phyloP scores from a whole-genome alignment of 2,888 invertebrate species.

The Drosophila borealis region DNA sequence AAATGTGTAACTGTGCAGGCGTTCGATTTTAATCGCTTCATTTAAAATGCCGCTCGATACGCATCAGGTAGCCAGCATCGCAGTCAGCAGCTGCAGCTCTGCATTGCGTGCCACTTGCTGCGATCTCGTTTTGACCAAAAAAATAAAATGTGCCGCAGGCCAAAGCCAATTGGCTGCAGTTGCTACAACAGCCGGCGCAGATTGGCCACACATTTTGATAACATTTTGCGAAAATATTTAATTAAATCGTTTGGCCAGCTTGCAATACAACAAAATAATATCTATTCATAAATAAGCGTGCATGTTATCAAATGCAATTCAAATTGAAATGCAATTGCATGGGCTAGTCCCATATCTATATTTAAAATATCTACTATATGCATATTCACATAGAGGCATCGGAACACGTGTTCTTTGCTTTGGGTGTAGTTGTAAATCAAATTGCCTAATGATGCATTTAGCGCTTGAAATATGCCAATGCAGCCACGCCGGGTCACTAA shows the following conservation, averaged over 20 bases:
- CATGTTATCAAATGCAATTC: constrained; percentile 31
- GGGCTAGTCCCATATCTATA: constrained; percentile 1
- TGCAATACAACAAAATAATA: constrained; percentile 18
- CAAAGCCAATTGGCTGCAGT: constrained; percentile 61
- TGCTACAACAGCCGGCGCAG: constrained; percentile 31
- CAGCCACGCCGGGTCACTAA: constrained; percentile 76
- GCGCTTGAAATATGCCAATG: constrained; percentile 80
- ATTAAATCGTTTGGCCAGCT: constrained; percentile 68
- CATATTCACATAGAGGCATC: constrained; percentile 19
- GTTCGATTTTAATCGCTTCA: constrained; percentile 81
- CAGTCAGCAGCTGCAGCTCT: constrained; percentile 19
- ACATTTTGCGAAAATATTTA: constrained; percentile 66
- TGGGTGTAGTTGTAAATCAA: constrained; percentile 68
- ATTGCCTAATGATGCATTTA: constrained; percentile 78
- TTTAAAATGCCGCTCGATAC: constrained; percentile 81
- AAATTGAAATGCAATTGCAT: constrained; percentile 39
- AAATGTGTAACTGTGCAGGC: constrained; percentile 76
- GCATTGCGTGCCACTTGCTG: constrained; percentile 78
- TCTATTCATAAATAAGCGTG: constrained; percentile 11
- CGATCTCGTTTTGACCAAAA: constrained; percentile 75
- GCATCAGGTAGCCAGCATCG: constrained; percentile 66
- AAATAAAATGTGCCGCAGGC: constrained; percentile 59
- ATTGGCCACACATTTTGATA: constrained; percentile 57
- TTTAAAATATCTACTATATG: constrained; percentile 6
- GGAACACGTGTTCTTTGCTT: constrained; percentile 62